Conservation (phyloP, 2,888 invertebrate genomes). For the Drosophila mimetica region DNA sequence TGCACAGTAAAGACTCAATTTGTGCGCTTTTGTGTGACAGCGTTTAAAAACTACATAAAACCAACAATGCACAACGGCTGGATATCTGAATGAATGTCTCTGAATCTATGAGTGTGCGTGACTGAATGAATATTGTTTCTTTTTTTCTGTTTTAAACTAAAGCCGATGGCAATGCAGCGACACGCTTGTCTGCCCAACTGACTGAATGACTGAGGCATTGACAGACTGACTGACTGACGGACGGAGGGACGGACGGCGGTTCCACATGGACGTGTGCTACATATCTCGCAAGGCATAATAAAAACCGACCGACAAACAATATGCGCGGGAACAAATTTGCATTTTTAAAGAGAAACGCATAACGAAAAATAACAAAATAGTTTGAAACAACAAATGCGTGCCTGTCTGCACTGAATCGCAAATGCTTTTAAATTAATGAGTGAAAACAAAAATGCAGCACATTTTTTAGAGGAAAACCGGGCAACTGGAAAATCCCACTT, state of each 20-base stretch:
- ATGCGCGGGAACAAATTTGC: conserved; percentile 39
- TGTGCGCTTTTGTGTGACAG: conserved; percentile 47
- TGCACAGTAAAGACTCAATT: conserved; percentile 66
- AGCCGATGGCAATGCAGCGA: conserved; percentile 31
- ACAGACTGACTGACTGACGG: conserved; percentile 22
- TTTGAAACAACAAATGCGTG: conserved; percentile 14
- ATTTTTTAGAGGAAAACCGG: conserved; percentile 2
- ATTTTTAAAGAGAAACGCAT: conserved; percentile 49
- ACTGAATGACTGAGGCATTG: conserved; percentile 36
- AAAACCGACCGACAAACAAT: conserved; percentile 43
- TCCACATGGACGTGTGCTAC: conserved; percentile 54
- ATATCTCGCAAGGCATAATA: conserved; percentile 44
- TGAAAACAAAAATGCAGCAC: conserved; percentile 1
- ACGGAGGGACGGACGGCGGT: conserved; percentile 7
- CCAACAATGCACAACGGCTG: conserved; percentile 25
- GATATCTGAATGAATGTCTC: conserved; percentile 15
- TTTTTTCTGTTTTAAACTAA: conserved; percentile 4
- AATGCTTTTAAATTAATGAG: conserved; percentile 33
- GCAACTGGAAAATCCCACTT: neutral
- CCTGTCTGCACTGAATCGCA: conserved; percentile 12
- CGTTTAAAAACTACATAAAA: conserved; percentile 63
- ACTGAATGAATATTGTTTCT: conserved; percentile 42
- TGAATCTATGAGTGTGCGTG: conserved; percentile 32
- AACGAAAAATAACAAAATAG: conserved; percentile 36
- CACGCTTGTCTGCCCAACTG: conserved; percentile 39